phyloP scores from a whole-genome alignment of 2,888 invertebrate species.

The Caenorhabditis sinica region DNA sequence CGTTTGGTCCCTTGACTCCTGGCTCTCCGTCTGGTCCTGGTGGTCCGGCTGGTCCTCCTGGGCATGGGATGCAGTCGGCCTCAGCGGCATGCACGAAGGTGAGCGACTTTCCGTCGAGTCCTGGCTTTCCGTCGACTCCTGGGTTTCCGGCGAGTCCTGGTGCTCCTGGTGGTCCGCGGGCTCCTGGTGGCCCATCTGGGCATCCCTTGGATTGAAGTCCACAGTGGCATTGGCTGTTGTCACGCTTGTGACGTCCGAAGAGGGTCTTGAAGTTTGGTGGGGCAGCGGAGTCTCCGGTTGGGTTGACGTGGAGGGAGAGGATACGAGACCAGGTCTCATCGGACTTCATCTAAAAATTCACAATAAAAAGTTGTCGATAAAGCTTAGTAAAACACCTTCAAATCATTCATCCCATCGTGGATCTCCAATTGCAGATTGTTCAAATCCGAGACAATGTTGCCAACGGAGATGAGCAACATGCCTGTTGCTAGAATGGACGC shows the following conservation, averaged over 20 bases:
- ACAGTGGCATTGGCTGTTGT: constrained; percentile 67
- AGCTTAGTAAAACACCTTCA: constrained; percentile 36
- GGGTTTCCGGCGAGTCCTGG: constrained; percentile 55
- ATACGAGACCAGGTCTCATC: constrained; percentile 68
- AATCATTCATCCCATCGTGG: constrained; percentile 59
- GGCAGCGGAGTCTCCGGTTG: constrained; percentile 61
- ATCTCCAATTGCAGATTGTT: constrained; percentile 64
- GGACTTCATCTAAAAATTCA: constrained; percentile 55
- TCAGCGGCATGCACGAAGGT: constrained; percentile 49
- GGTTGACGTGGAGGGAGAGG: constrained; percentile 61
- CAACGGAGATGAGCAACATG: constrained; percentile 62
- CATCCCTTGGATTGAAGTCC: constrained; percentile 65
- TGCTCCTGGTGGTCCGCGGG: constrained; percentile 61
- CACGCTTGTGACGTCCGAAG: constrained; percentile 69
- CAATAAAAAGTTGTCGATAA: not conserved
- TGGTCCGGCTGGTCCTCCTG: constrained; percentile 67
- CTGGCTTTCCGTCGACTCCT: constrained; percentile 67
- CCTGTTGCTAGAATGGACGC: constrained; percentile 66
- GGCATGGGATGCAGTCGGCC: constrained; percentile 65
- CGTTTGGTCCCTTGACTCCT: constrained; percentile 66
- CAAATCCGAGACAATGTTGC: constrained; percentile 64
- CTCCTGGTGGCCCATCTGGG: constrained; percentile 68
- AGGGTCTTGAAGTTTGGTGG: constrained; percentile 64
- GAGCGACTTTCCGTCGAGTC: constrained; percentile 54
- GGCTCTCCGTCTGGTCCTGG: constrained; percentile 68